Percentiles rank a stretch among this genome's conserved stretches.
Conservation (phyloP, 2,888 invertebrate genomes). For the Bimastos eiseni region DNA sequence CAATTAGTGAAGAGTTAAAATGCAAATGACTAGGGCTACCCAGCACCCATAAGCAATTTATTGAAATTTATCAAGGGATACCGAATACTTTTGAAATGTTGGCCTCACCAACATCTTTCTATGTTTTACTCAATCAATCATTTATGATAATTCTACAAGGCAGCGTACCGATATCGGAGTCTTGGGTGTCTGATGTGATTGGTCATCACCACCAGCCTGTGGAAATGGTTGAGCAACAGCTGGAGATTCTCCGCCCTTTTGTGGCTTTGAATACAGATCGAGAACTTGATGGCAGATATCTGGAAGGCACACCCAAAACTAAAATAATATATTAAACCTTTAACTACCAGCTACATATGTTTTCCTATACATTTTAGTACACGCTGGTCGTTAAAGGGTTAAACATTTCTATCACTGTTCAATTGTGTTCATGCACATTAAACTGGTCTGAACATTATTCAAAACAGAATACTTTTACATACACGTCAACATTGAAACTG, state of each 20-base stretch:
- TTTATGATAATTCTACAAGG: not conserved
- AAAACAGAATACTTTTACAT: not conserved
- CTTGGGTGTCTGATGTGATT: not conserved
- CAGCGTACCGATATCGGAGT: slow-evolving; percentile 22
- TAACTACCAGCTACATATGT: no score
- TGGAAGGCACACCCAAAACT: slow-evolving; percentile 53
- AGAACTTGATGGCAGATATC: slow-evolving; percentile 92
- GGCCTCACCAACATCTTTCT: no score
- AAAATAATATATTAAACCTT: no score
- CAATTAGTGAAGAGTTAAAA: not conserved
- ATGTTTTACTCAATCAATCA: no score
- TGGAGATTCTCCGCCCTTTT: not conserved
- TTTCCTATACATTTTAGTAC: no score
- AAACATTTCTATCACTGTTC: not conserved
- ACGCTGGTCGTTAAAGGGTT: no score
- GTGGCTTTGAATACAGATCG: slow-evolving; percentile 73
- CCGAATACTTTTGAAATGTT: not conserved
- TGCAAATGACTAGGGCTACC: no score
- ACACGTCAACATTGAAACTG: no score
- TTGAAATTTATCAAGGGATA: not conserved
- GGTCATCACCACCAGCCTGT: not conserved
- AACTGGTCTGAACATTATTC: not conserved
- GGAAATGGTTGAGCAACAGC: not conserved
- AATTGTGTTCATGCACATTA: not conserved
- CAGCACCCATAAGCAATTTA: not conserved